Base-by-base conservation (phyloP, 2,888 invertebrate species). In the Ophonus ardosiacus region DNA sequence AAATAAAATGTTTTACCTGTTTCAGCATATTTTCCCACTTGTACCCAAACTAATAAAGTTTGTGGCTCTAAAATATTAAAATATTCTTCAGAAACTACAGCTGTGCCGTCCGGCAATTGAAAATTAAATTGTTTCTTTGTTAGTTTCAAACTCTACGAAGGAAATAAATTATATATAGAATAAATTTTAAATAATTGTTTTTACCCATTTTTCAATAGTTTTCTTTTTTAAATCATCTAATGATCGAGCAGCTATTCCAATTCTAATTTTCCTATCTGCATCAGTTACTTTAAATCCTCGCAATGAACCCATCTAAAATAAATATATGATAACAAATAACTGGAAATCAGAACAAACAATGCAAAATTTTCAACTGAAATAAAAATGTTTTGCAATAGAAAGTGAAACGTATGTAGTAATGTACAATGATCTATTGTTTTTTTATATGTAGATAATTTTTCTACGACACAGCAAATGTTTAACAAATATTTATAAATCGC, bases 261-360 rank as follows among this genome's bases (percentile, higher is more conserved):
- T 93, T 90, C 95, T 94, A 87, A 94, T 93, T 87, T 93, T 93
- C 85, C 95, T 92, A 87, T 93, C 93, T 2, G 94, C 93, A 89
- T 96, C 94, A 0, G 95, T 95, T 59, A 96, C 94, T 92, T 96
- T 96, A 89, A 94, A 96, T 31, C 96, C 96, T 90, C 93, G 94
- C 89, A 94, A 92, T 92, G 93, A 92, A 87, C 88, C 91, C 89
- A 89, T 89, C 84, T 83, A 81, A 24, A 43, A 71, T 61, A 81
- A 65, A 51, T 43, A 71, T 43, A 78, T 61, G 13, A 74, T 51
- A 81, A 31, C 18, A 57, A 56, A 63, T 59, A 68, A 38, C 43
- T 13, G 43, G 13, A 2, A 56, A 82, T 56, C 24, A 43, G 71
- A 82, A 82, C 21, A 82, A 76, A 63, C 21, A 84, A 51, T 51